Evolutionary conservation across 2,888 invertebrate genomes (phyloP).

Genomic region (Meganola albula): DNA sequence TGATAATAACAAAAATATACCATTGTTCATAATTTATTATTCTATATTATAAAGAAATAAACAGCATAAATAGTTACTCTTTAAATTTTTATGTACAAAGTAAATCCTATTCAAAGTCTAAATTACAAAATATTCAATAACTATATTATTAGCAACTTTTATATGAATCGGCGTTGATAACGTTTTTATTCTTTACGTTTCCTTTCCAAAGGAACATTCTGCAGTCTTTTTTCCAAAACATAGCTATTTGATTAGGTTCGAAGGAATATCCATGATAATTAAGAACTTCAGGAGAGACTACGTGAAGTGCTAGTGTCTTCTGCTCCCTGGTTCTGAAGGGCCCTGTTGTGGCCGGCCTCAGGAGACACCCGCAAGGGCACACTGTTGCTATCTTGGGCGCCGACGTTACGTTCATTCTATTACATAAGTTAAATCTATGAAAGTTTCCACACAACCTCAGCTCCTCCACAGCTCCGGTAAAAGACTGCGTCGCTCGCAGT

Average conservation of each 20-base stretch:
- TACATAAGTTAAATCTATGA: constrained; percentile 55
- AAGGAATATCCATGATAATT: constrained; percentile 76
- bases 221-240: constrained; percentile 83
- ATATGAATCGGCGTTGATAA: constrained; percentile 43
- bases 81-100: constrained; percentile 25
- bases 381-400: constrained; percentile 46
- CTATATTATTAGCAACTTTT: constrained; percentile 33
- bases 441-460: constrained; percentile 54
- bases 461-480: constrained; percentile 64
- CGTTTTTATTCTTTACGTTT: constrained; percentile 49
- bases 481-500: constrained; percentile 66
- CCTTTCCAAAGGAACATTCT: constrained; percentile 81
- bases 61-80: constrained; percentile 22
- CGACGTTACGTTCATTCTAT: constrained; percentile 46
- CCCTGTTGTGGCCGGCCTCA: constrained; percentile 48
- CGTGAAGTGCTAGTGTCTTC: constrained; percentile 58
- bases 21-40: constrained; percentile 30
- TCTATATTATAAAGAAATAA: constrained; percentile 31
- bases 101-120: constrained; percentile 19
- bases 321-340: constrained; percentile 66
- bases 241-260: constrained; percentile 78
- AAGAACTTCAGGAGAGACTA: constrained; percentile 74
- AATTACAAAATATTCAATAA: constrained; percentile 17
- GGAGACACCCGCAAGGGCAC: constrained; percentile 67
- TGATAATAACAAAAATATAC: no score